A percentile compares a stretch with the other conserved stretches of the same genome.
These are phyloP conservation scores for Grallaria varia DNA, from an alignment of 2,113 vertebrate genomes.

Conservation along the genomic window DNA sequence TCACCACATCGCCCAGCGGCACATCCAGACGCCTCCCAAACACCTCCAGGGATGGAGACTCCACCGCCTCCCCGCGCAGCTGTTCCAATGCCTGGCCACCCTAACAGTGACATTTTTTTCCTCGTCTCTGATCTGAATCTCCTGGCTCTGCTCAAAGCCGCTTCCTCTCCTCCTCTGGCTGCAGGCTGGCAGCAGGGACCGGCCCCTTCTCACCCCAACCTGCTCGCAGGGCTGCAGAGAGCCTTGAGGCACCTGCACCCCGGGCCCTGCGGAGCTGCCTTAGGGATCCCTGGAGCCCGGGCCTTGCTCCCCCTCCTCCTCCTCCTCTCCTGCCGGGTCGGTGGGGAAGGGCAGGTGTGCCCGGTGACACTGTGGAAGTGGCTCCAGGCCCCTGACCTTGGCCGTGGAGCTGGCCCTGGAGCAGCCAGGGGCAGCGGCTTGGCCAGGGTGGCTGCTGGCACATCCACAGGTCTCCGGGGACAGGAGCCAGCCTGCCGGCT, in stretches of 20 bases:
- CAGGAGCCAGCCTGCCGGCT: background rate
- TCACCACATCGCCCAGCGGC: background rate
- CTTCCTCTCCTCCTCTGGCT: background rate
- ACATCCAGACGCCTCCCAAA: background rate
- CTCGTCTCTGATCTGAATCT: background rate
- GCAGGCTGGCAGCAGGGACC: background rate
- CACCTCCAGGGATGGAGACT: background rate
- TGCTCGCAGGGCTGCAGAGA: background rate
- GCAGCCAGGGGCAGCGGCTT: background rate
- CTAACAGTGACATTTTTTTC: background rate
- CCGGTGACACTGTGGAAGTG: background rate
- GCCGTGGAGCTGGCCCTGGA: background rate
- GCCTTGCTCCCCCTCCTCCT: accelerated
- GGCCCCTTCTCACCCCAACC: accelerated
- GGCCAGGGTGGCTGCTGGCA: background rate
- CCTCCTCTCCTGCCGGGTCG: background rate
- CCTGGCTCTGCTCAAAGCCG: background rate
- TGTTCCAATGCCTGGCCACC: background rate
- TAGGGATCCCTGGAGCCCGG: too few species aligned
- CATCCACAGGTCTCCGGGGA: background rate
- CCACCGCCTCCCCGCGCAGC: background rate
- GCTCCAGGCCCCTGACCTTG: background rate
- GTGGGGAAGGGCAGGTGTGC: background rate
- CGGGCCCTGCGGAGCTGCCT: too few species aligned
- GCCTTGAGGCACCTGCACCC: accelerated